phyloP scores from a whole-genome alignment of 2,797 vertebrate genomes.

The Channallabes apus region DNA sequence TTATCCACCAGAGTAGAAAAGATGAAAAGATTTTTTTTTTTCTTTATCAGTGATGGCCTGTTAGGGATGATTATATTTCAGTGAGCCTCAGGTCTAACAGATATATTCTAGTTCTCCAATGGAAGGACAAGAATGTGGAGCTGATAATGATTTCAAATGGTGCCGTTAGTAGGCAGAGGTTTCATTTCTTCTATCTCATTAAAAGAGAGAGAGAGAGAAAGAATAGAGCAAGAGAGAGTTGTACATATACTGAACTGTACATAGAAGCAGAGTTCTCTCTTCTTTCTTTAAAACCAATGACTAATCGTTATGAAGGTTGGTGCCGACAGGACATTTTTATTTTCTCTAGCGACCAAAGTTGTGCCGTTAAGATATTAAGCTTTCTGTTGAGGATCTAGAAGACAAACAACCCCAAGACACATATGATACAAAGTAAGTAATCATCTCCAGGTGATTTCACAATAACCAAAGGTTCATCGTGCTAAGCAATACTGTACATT shows the following conservation, averaged over 20 bases:
- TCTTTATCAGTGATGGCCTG: slow-evolving; percentile 44
- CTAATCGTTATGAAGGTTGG: slow-evolving; percentile 9
- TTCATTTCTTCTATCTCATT: slow-evolving; percentile 38
- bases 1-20: slow-evolving; percentile 23
- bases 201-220: slow-evolving; percentile 17
- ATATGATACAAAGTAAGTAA: neutral
- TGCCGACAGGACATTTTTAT: slow-evolving; percentile 12
- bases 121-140: slow-evolving; percentile 25
- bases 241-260: neutral
- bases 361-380: neutral
- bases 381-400: slow-evolving; percentile 2
- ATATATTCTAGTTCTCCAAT: slow-evolving; percentile 29
- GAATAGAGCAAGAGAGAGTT: neutral
- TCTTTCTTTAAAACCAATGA: slow-evolving; percentile 25
- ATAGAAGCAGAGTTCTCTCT: neutral
- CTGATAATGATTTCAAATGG: slow-evolving; percentile 53
- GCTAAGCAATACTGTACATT: neutral
- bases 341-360: slow-evolving; percentile 10
- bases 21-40: slow-evolving; percentile 51
- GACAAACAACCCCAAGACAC: slow-evolving; percentile 9
- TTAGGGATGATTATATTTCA: slow-evolving; percentile 47
- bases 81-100: slow-evolving; percentile 26
- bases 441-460: neutral
- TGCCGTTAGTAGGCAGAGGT: slow-evolving; percentile 41
- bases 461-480: neutral